Percentiles rank a stretch among this genome's conserved stretches.
phyloP scores from a whole-genome alignment of 2,888 invertebrate genomes.

The Crossocerus cetratus region DNA sequence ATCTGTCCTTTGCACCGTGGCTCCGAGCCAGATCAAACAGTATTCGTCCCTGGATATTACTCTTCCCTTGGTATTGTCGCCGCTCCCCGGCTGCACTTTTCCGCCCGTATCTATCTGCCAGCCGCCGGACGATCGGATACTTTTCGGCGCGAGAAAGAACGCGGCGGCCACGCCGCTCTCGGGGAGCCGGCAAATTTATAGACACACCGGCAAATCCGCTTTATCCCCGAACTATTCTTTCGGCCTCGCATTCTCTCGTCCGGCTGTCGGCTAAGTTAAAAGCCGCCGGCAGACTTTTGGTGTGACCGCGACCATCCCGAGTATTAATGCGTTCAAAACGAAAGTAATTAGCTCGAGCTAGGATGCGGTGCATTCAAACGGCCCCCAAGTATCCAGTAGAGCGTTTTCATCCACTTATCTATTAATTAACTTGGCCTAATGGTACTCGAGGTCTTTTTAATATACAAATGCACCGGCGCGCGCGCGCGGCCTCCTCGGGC shows the following conservation, averaged over 20 bases:
- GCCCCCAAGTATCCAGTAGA: too few relatives aligned
- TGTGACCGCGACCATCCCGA: too few relatives aligned
- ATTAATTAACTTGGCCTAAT: too few relatives aligned
- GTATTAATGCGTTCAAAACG: too few relatives aligned
- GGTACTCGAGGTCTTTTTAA: too few relatives aligned
- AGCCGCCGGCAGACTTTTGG: too few relatives aligned
- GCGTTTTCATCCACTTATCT: too few relatives aligned
- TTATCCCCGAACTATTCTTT: constrained; percentile 24
- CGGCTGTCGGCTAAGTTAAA: too few relatives aligned
- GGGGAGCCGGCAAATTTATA: constrained; percentile 43
- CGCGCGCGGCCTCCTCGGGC: too few relatives aligned
- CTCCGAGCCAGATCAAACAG: constrained; percentile 67
- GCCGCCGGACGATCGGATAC: constrained; percentile 56
- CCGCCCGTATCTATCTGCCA: constrained; percentile 47
- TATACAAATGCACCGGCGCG: neutral
- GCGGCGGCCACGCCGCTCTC: constrained; percentile 15
- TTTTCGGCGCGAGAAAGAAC: constrained; percentile 48
- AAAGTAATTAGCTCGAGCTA: too few relatives aligned
- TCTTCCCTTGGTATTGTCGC: constrained; percentile 54
- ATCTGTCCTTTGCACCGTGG: constrained; percentile 72
- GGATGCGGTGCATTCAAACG: too few relatives aligned
- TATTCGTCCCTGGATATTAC: constrained; percentile 62
- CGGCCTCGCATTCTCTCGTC: neutral
- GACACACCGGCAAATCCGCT: constrained; percentile 29
- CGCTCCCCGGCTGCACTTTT: constrained; percentile 51